phyloP scores from a whole-genome alignment of 2,888 invertebrate genomes.

The Calliphora vomitoria region DNA sequence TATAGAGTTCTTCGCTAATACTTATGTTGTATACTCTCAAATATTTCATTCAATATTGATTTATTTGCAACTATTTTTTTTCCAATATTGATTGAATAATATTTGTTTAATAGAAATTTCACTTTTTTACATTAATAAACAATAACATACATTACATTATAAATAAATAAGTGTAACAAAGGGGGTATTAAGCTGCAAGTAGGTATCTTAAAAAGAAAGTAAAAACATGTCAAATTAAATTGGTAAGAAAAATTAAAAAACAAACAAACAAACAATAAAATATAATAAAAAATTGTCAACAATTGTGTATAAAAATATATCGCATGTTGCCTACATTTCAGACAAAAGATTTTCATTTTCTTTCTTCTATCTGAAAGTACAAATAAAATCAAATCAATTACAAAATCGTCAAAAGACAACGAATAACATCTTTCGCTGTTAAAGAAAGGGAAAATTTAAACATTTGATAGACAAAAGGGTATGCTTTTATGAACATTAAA shows the following conservation, averaged over 20 bases:
- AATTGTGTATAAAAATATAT: constrained; percentile 46
- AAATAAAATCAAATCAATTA: constrained; percentile 62
- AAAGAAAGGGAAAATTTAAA: constrained; percentile 52
- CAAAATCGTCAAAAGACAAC: constrained; percentile 62
- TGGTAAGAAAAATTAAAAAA: constrained; percentile 3
- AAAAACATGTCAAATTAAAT: constrained; percentile 41
- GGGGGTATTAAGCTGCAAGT: not conserved
- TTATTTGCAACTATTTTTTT: not conserved
- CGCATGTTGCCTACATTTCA: constrained; percentile 46
- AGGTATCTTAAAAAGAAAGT: constrained; percentile 26
- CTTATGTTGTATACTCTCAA: too few species aligned
- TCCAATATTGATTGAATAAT: not conserved
- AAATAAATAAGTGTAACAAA: constrained; percentile 13
- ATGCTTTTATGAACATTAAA: constrained; percentile 32
- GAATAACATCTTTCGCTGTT: not conserved
- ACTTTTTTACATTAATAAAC: constrained; percentile 24
- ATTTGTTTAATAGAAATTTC: constrained; percentile 37
- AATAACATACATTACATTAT: not conserved
- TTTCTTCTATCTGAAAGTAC: constrained; percentile 13
- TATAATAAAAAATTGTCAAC: constrained; percentile 53
- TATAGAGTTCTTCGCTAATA: too few species aligned
- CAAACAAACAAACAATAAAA: constrained; percentile 12
- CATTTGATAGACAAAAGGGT: constrained; percentile 11
- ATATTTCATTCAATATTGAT: not conserved
- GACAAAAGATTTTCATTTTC: constrained; percentile 59